Base-by-base conservation (phyloP, 2,113 vertebrate genomes). In the Hymenochirus boettgeri region DNA sequence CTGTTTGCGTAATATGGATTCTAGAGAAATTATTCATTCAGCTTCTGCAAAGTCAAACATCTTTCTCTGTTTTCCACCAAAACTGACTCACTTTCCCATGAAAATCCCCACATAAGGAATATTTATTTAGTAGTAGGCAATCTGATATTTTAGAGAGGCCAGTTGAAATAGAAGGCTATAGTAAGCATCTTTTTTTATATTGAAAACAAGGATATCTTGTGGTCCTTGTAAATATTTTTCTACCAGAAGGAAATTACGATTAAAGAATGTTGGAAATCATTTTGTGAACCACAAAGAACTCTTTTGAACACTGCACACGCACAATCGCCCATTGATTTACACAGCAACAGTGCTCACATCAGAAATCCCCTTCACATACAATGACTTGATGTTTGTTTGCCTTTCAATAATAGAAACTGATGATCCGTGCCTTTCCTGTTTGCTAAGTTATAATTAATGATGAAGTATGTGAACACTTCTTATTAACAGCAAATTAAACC, bases 141-240 rank as follows among this genome's bases (percentile, higher is more conserved):
- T 42, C 39, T 42, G 39, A 42, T 42, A 42, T 42, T 42, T 42
- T 17, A n/a, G 15, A 17, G 5, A 42, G 17, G 39, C 39, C 39
- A 5, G 39, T n/a, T 42, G 39, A 42, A 42, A 42, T 42, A 10
- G 5, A 31, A 10, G 10, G 29, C 29, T 62, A 23, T 42, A 27
- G 26, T 63, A 63, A 54, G 24, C 9, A 54, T 63, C 24, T 35
- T 54, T 55, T 55, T 35, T 51, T n/a, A n/a, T 63, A 31, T 54
- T 63, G 50, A 63, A 52, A 63, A 63, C 61, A 63, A 55, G 51
- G 35, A 42, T 63, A 51, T 42, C 42, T 35, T 62, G 61, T 12
- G 31, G 50, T 62, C 53, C 42, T 53, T 15, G 7, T 35, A 63
- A 63, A 63, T 45, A 45, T 63, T 63, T 42, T 54, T 63, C 51